Evolutionary conservation across 2,888 invertebrate genomes (phyloP), one percentile per base, ranked within the genome.

Genomic region (Microchrysa polita): DNA sequence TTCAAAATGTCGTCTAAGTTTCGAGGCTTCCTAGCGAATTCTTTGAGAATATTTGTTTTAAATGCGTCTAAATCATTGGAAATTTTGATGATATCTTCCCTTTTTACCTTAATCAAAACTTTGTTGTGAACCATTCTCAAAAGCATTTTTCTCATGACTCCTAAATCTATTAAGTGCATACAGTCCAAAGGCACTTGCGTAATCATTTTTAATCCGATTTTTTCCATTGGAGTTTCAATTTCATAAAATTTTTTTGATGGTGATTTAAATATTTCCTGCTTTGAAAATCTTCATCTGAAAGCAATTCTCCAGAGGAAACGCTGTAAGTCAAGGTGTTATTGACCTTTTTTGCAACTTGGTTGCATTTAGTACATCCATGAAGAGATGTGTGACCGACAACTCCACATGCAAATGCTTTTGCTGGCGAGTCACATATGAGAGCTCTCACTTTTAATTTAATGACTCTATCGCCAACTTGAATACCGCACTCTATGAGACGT

Each of bases 81-180:
- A 7, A 48, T 48, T 48, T 48, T 48, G 48, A n/a, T n/a, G 16
- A 48, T 48, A n/a, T 48, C 12, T 7, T 48, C 16, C 12, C 48
- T 48, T 12, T 48, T n/a, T 12, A 48, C 48, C 48, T 48, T 48
- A n/a, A 48, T 10, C 4, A 48, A 12, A 48, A 48, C 57, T 34
- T 74, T 74, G 4, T 55, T 27, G 23, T 71, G 12, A 5, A 74
- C 10, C 63, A 71, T 60, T 4, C 63, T n/a, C 16, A 74, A 7
- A 53, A 74, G 27, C 5, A 72, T 74, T 74, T 72, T 72, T 63
- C 65, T 72, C 53, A 63, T 67, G 12, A 74, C 63, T 20, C 63
- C 72, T 2, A 72, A 22, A 42, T 74, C 72, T 42, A 74, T 34
- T 16, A 74, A 55, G 42, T 74, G 74, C 72, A 74, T 74, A n/a